Conservation (phyloP, 2,113 vertebrate species). For the Laticauda colubrina region DNA sequence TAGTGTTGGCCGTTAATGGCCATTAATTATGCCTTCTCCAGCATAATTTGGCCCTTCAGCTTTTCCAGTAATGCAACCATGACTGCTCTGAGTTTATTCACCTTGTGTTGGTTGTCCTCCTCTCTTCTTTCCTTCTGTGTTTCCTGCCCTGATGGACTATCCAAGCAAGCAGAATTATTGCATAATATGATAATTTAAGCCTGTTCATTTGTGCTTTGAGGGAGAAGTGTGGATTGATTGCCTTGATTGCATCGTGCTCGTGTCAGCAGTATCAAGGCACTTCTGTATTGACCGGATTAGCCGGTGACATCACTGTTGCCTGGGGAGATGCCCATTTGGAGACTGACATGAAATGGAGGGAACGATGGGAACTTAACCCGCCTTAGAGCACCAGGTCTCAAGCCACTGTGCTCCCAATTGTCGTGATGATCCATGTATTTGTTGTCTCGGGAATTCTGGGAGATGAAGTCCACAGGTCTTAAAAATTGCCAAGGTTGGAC, state of each 20-base stretch:
- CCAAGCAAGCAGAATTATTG: not conserved
- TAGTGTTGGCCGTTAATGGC: not conserved
- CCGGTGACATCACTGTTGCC: not conserved
- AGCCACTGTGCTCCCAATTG: not conserved
- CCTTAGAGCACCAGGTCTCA: not conserved
- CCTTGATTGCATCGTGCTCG: not conserved
- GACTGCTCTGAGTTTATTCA: not conserved
- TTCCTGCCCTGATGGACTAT: not conserved
- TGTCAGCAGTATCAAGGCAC: not conserved
- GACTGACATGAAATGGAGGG: too few relatives aligned
- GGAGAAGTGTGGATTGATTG: not conserved
- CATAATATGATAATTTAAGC: not conserved
- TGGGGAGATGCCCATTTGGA: too few relatives aligned
- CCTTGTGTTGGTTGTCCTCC: not conserved
- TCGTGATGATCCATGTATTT: not conserved
- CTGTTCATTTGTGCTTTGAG: not conserved
- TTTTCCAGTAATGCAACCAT: not conserved
- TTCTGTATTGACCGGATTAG: not conserved
- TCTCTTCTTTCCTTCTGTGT: not conserved
- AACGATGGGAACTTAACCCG: too few relatives aligned
- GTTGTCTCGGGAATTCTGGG: not conserved
- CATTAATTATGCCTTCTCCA: not conserved
- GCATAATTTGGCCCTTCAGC: not conserved
- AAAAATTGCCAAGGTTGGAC: not conserved
- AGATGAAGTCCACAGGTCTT: not conserved